These are phyloP conservation scores for Anastatus disparis DNA, from an alignment of 1,140 invertebrate genomes.

Conservation along the genomic window DNA sequence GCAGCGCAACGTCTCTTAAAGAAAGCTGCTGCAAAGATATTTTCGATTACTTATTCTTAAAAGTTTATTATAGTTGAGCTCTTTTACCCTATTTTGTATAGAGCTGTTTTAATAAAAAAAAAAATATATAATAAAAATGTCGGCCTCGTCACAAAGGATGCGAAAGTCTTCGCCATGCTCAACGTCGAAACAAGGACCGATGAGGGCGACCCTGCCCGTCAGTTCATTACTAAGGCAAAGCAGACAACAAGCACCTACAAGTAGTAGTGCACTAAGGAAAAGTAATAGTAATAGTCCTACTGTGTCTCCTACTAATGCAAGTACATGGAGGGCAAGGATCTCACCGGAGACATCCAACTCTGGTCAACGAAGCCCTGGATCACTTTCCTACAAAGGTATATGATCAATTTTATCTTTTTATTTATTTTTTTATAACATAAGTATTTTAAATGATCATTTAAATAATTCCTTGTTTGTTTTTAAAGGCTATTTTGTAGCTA, in stretches of 20 bases:
- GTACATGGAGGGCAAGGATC: constrained; percentile 71
- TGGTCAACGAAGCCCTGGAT: constrained; percentile 78
- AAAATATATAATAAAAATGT: no score
- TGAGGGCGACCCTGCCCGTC: constrained; percentile 79
- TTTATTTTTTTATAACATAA: no score
- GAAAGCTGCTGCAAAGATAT: no score
- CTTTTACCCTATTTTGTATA: no score
- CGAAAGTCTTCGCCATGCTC: constrained; percentile 76
- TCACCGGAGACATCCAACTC: constrained; percentile 76
- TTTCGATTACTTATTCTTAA: no score
- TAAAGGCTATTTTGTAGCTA: constrained; percentile 64
- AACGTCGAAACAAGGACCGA: constrained; percentile 75
- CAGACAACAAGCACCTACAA: constrained; percentile 47
- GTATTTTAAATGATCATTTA: no score
- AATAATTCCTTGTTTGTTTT: neutral
- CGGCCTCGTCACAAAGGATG: constrained; percentile 70
- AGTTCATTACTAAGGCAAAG: constrained; percentile 75
- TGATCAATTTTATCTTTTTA: neutral
- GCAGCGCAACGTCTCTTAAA: no score
- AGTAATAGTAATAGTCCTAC: constrained; percentile 74
- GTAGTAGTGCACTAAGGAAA: constrained; percentile 52
- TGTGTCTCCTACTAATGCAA: constrained; percentile 71
- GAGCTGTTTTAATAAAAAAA: no score
- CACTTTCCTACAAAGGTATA: constrained; percentile 76
- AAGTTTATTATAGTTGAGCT: no score